Evolutionary conservation across 30 jellyfish, hydroid and myxozoan species (phyloP).

Genomic region (Chironex yamaguchii): DNA sequence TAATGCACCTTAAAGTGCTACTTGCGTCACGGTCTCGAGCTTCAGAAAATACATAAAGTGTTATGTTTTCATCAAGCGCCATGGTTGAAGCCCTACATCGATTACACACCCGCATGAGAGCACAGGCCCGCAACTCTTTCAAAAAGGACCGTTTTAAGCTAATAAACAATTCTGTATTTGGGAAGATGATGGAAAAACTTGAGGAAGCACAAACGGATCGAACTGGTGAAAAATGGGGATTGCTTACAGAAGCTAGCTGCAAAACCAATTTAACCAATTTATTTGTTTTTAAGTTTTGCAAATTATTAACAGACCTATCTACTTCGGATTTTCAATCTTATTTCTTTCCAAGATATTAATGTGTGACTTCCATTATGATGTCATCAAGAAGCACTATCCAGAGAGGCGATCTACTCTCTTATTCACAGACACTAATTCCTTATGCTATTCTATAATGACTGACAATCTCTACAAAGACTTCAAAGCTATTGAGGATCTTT

Average conservation of each 20-base stretch:
- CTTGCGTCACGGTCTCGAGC: constrained; percentile 19
- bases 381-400: constrained; percentile 15
- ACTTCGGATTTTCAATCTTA: constrained; percentile 56
- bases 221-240: constrained; percentile 20
- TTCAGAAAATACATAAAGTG: constrained; percentile 52
- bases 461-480: too few species aligned
- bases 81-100: constrained; percentile 63
- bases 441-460: too few species aligned
- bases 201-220: constrained; percentile 47
- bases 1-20: constrained; percentile 43
- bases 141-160: constrained; percentile 73
- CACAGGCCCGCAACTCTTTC: constrained; percentile 41
- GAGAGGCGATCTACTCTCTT: constrained; percentile 36
- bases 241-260: constrained; percentile 5
- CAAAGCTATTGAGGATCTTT: too few species aligned
- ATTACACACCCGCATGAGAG: constrained; percentile 49
- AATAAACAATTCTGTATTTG: constrained; percentile 70
- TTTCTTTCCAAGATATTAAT: constrained; percentile 55
- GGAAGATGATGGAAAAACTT: constrained; percentile 75
- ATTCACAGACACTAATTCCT: constrained; percentile 79
- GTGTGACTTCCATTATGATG: constrained; percentile 77
- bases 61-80: constrained; percentile 50
- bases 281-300: constrained; percentile 34
- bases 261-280: constrained; percentile 40
- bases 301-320: constrained; percentile 53